Percentiles rank a stretch among this genome's conserved stretches.
These are phyloP conservation scores for Protonemura montana DNA, from an alignment of 2,888 invertebrate genomes.

Conservation along the genomic window DNA sequence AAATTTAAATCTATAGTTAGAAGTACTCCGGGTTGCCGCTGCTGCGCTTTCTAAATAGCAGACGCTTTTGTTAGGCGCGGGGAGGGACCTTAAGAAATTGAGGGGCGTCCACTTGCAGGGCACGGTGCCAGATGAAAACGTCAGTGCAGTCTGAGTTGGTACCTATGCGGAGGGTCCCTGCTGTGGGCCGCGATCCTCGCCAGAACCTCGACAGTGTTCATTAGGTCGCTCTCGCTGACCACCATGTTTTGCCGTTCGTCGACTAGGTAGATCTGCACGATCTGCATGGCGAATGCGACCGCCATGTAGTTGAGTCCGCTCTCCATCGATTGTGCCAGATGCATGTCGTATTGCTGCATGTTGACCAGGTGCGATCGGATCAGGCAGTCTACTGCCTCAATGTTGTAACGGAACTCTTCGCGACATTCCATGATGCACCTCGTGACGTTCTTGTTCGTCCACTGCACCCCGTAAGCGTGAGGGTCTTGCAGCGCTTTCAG, in stretches of 20 bases:
- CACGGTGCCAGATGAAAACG: not conserved
- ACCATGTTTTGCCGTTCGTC: constrained; percentile 79
- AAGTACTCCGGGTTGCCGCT: not conserved
- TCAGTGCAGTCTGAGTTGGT: constrained; percentile 23
- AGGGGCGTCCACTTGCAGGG: too few species aligned
- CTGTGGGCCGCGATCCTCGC: constrained; percentile 78
- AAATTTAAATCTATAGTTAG: not conserved
- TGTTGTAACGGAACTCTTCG: constrained; percentile 88
- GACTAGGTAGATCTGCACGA: constrained; percentile 85
- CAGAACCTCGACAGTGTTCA: constrained; percentile 85
- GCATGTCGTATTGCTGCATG: constrained; percentile 82
- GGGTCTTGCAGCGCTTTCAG: constrained; percentile 89
- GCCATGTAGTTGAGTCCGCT: constrained; percentile 81
- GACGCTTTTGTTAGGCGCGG: too few species aligned
- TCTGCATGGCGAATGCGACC: constrained; percentile 88
- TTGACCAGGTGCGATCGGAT: constrained; percentile 85
- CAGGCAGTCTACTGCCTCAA: constrained; percentile 89
- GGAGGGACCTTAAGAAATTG: too few species aligned
- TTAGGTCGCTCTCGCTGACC: constrained; percentile 84
- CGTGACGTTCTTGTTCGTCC: constrained; percentile 80
- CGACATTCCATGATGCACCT: constrained; percentile 79
- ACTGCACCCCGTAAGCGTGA: constrained; percentile 85
- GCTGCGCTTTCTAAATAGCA: too few species aligned
- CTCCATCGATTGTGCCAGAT: constrained; percentile 86
- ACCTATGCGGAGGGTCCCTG: constrained; percentile 83